A percentile compares a stretch with the other conserved stretches of the same genome.
Conservation (phyloP, 2,797 vertebrate genomes). For the Melanotaenia boesemani region DNA sequence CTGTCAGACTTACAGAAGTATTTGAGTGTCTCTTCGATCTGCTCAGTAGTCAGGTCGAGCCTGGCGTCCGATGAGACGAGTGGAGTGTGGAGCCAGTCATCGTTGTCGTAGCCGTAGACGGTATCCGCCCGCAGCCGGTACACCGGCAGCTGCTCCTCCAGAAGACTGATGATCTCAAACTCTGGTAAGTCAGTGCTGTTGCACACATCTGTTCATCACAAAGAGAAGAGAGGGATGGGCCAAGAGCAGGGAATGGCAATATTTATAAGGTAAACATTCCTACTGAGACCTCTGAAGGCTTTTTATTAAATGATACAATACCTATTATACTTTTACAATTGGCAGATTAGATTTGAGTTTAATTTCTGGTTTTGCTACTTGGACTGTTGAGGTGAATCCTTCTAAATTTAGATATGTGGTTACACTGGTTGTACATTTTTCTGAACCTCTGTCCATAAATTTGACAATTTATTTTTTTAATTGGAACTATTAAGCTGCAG, state of each 20-base stretch:
- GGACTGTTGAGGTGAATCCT: too few relatives aligned
- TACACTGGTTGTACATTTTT: too few relatives aligned
- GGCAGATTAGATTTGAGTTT: too few relatives aligned
- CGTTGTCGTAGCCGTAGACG: conserved; percentile 96
- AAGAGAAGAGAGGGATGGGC: background rate
- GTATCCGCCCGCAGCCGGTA: conserved; percentile 95
- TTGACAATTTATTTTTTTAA: too few relatives aligned
- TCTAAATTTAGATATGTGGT: too few relatives aligned
- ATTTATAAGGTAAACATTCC: too few relatives aligned
- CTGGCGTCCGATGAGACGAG: conserved; percentile 90
- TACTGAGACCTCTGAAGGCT: background rate
- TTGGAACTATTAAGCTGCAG: too few relatives aligned
- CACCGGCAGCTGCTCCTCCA: conserved; percentile 97
- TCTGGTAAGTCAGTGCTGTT: conserved; percentile 97
- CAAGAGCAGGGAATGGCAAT: too few relatives aligned
- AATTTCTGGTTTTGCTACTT: too few relatives aligned
- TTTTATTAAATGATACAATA: too few relatives aligned
- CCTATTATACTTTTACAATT: too few relatives aligned
- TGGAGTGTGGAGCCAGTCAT: conserved; percentile 98
- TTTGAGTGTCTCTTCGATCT: conserved; percentile 98
- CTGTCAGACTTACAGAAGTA: conserved; percentile 93
- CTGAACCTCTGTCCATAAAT: too few relatives aligned
- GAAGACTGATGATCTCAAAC: conserved; percentile 98
- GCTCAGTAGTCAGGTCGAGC: conserved; percentile 94
- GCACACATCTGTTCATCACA: conserved; percentile 90